These are phyloP conservation scores for Mycalesis mineus DNA, from an alignment of 2,888 invertebrate species.

Conservation along the genomic window DNA sequence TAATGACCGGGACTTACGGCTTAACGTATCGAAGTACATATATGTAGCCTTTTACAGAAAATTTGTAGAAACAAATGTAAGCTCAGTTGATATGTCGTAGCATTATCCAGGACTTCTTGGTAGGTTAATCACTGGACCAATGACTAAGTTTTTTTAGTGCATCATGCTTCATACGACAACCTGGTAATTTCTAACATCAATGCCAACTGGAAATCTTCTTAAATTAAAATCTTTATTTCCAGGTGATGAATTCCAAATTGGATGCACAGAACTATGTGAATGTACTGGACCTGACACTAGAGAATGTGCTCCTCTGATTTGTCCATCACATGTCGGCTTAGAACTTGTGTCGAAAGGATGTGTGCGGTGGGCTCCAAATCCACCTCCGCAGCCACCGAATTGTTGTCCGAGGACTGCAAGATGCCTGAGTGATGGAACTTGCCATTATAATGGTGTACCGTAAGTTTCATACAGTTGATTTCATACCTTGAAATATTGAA, in stretches of 20 bases:
- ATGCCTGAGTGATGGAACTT: slow-evolving; percentile 90
- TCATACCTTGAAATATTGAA: too few relatives aligned
- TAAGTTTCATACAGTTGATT: slow-evolving; percentile 46
- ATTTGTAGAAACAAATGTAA: too few relatives aligned
- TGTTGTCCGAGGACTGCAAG: slow-evolving; percentile 89
- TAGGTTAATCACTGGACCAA: too few relatives aligned
- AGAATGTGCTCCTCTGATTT: slow-evolving; percentile 88
- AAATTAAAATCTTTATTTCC: slow-evolving; percentile 27
- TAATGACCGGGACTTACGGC: too few relatives aligned
- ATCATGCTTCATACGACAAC: too few relatives aligned
- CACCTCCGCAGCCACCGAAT: slow-evolving; percentile 84
- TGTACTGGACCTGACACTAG: slow-evolving; percentile 81
- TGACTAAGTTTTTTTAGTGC: too few relatives aligned
- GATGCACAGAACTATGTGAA: slow-evolving; percentile 87
- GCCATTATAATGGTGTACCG: slow-evolving; percentile 82
- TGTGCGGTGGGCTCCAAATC: slow-evolving; percentile 90
- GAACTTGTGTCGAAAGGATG: slow-evolving; percentile 91
- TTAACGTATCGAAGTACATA: too few relatives aligned
- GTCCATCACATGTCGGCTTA: slow-evolving; percentile 90
- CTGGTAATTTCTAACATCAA: too few relatives aligned
- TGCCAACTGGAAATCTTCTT: too few relatives aligned
- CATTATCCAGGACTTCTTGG: too few relatives aligned
- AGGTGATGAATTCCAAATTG: slow-evolving; percentile 89
- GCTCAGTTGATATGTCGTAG: too few relatives aligned
- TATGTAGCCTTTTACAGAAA: too few relatives aligned